phyloP scores from a whole-genome alignment of 2,797 vertebrate species.

The Hippocampus kuda region DNA sequence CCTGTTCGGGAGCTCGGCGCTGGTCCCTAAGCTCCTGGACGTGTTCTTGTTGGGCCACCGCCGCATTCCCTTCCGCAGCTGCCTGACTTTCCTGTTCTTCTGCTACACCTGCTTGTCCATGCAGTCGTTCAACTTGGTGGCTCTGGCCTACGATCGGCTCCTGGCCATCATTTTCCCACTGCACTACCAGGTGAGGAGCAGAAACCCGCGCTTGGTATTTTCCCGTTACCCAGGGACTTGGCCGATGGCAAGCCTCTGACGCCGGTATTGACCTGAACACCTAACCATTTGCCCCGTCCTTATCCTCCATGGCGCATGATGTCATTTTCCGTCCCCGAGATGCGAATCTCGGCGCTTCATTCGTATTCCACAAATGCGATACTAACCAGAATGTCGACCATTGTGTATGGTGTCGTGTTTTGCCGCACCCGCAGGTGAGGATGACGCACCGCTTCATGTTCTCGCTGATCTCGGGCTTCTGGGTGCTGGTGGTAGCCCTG shows the following conservation, averaged over 20 bases:
- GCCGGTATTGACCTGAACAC: too few species aligned
- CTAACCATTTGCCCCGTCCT: too few species aligned
- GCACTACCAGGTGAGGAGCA: conserved; percentile 35
- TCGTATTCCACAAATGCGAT: too few species aligned
- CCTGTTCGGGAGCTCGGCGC: conserved; percentile 27
- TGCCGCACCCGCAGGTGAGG: conserved; percentile 36
- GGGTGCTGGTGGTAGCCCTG: conserved; percentile 13
- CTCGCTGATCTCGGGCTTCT: conserved; percentile 22
- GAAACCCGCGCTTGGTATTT: background rate
- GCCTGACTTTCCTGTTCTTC: conserved; percentile 37
- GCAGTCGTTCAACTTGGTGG: conserved; percentile 46
- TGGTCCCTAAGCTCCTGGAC: conserved; percentile 47
- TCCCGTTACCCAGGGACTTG: too few species aligned
- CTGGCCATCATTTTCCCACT: conserved; percentile 54
- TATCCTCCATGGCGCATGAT: too few species aligned
- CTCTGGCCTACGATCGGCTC: conserved; percentile 48
- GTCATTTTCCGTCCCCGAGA: too few species aligned
- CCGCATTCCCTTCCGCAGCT: conserved; percentile 26
- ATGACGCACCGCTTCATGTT: conserved; percentile 44
- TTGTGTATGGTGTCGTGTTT: background rate
- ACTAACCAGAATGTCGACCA: too few species aligned
- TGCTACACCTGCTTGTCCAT: conserved; percentile 29
- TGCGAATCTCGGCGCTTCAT: too few species aligned
- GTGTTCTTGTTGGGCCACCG: conserved; percentile 33
- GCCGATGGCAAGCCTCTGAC: too few species aligned